phyloP scores from a whole-genome alignment of 2,888 invertebrate species.

The Lymantria monacha region DNA sequence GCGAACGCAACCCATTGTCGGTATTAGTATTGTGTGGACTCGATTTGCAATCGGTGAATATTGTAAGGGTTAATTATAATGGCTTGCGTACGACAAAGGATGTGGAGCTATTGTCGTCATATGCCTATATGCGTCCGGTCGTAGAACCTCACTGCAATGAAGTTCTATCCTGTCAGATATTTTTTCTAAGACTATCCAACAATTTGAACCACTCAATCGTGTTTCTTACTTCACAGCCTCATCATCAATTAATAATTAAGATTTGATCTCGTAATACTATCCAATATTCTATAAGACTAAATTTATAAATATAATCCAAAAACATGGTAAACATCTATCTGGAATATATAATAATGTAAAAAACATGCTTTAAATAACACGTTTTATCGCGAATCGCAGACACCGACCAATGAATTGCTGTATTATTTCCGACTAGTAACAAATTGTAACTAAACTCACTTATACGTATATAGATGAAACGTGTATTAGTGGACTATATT shows the following conservation, averaged over 20 bases:
- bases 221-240: background rate
- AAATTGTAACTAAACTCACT: constrained; percentile 4
- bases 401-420: constrained; percentile 9
- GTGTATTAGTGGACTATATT: constrained; percentile 7
- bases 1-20: constrained; percentile 67
- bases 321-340: background rate
- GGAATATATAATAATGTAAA: background rate
- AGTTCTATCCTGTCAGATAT: background rate
- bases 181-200: background rate
- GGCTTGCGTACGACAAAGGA: constrained; percentile 32
- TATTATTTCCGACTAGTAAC: constrained; percentile 15
- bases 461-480: constrained; percentile 3
- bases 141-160: constrained; percentile 3
- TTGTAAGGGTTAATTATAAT: constrained; percentile 52
- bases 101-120: constrained; percentile 27
- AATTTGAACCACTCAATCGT: background rate
- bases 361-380: constrained; percentile 14
- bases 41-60: constrained; percentile 48
- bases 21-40: constrained; percentile 46
- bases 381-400: constrained; percentile 7
- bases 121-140: constrained; percentile 15
- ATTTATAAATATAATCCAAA: no score
- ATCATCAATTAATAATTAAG: background rate
- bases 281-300: background rate
- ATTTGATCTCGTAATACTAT: background rate